A percentile compares a stretch with the other conserved stretches of the same genome.
phyloP scores from a whole-genome alignment of 1,140 invertebrate species.

The Onthophagus taurus region DNA sequence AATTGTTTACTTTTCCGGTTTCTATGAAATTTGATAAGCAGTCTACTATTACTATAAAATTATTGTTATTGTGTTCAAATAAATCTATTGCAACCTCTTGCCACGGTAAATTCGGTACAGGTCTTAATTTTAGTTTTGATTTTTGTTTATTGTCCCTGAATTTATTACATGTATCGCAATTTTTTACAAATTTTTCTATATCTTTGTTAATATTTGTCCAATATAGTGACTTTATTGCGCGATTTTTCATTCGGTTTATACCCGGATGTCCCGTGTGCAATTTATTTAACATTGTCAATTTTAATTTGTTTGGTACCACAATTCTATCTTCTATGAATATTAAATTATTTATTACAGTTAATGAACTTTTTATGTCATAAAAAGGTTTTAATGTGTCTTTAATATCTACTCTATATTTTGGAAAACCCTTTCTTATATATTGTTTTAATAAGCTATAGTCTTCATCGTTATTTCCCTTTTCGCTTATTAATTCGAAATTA shows the following conservation, averaged over 20 bases:
- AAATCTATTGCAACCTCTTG: slow-evolving; percentile 27
- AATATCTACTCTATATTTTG: too few species aligned
- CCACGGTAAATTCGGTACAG: slow-evolving; percentile 22
- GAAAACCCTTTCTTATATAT: too few species aligned
- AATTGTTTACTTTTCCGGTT: slow-evolving; percentile 20
- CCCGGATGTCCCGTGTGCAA: slow-evolving; percentile 8
- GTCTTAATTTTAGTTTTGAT: slow-evolving; percentile 8
- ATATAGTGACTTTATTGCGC: slow-evolving; percentile 5
- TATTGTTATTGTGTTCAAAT: slow-evolving; percentile 15
- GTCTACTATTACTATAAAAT: slow-evolving; percentile 20
- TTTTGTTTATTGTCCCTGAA: slow-evolving; percentile 2
- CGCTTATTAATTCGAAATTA: too few species aligned
- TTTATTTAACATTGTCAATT: slow-evolving; percentile 16
- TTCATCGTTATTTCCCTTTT: too few species aligned
- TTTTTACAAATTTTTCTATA: slow-evolving; percentile 6
- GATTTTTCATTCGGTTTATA: slow-evolving; percentile 1
- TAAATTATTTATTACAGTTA: slow-evolving; percentile 5
- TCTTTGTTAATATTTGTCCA: not conserved
- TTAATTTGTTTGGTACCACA: slow-evolving; percentile 28
- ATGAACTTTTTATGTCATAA: too few species aligned
- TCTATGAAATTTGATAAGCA: slow-evolving; percentile 30
- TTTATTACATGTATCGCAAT: slow-evolving; percentile 10
- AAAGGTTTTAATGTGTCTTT: too few species aligned
- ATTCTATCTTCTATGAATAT: slow-evolving; percentile 15
- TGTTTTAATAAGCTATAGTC: too few species aligned